A percentile compares a stretch with the other conserved stretches of the same genome.
Evolutionary conservation across 2,797 vertebrate genomes (phyloP).

Genomic region (Capromys pilorides): DNA sequence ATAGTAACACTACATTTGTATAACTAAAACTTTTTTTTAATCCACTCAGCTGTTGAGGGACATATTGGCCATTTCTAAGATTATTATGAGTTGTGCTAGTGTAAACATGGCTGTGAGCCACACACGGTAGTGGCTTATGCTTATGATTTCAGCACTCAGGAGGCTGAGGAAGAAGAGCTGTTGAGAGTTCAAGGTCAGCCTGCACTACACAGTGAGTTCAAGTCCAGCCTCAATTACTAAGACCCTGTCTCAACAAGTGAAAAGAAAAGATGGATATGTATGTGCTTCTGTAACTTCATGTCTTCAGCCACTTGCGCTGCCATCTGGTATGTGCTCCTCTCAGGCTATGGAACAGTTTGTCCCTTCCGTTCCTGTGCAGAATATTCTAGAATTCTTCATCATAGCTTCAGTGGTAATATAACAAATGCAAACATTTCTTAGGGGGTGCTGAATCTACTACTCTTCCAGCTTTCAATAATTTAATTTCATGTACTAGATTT

Average conservation of each 20-base stretch:
- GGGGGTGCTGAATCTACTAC: background rate
- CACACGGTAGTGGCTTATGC: background rate
- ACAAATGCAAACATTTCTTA: background rate
- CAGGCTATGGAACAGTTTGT: no score
- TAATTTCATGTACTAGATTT: background rate
- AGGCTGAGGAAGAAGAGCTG: no score
- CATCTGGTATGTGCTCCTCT: background rate
- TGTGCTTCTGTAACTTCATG: background rate
- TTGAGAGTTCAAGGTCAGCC: no score
- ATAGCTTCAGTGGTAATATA: background rate
- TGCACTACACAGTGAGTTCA: no score
- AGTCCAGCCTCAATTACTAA: no score
- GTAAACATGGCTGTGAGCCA: background rate
- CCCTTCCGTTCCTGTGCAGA: background rate
- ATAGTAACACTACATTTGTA: background rate
- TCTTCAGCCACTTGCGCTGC: background rate
- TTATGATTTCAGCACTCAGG: no score
- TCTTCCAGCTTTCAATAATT: background rate
- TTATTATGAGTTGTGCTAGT: background rate
- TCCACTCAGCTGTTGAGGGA: background rate
- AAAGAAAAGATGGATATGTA: background rate
- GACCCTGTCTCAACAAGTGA: background rate
- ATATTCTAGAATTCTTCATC: slow-evolving; percentile 10
- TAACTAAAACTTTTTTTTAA: background rate
- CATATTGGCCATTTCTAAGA: background rate